phyloP scores from a whole-genome alignment of 2,888 invertebrate species.

The Nineta flava region DNA sequence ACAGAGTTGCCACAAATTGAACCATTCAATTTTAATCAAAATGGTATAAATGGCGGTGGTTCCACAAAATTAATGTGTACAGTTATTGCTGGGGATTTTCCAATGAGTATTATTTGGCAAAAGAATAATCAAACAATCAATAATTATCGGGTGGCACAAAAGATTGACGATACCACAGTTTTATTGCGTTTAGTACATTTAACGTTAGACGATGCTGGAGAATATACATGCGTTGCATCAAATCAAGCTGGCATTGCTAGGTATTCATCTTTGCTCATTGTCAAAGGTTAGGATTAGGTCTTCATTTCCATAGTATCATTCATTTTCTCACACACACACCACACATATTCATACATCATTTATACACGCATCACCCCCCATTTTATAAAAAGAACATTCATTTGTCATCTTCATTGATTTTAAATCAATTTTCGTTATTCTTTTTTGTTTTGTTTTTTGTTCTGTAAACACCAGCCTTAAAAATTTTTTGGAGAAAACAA shows the following conservation, averaged over 20 bases:
- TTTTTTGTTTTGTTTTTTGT: no score
- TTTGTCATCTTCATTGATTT: no score
- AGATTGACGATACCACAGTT: conserved; percentile 31
- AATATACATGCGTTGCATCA: conserved; percentile 39
- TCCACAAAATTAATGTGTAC: conserved; percentile 37
- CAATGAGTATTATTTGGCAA: conserved; percentile 42
- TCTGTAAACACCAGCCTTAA: no score
- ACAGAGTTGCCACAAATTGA: conserved; percentile 34
- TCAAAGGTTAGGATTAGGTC: conserved; percentile 34
- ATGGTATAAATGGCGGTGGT: conserved; percentile 33
- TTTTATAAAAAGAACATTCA: no score
- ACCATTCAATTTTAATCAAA: conserved; percentile 33
- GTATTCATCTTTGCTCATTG: conserved; percentile 34
- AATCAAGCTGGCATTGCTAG: conserved; percentile 38
- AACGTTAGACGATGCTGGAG: conserved; percentile 31
- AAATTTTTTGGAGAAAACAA: no score
- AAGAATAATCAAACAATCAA: conserved; percentile 27
- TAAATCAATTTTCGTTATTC: no score
- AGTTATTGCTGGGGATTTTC: conserved; percentile 43
- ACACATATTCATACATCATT: no score
- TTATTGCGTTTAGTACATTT: conserved; percentile 30
- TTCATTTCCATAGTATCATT: not conserved
- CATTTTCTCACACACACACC: not conserved
- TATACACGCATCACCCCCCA: no score
- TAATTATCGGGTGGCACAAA: conserved; percentile 18